These are phyloP conservation scores for Diadophis punctatus DNA, from an alignment of 2,113 vertebrate species.

Conservation along the genomic window DNA sequence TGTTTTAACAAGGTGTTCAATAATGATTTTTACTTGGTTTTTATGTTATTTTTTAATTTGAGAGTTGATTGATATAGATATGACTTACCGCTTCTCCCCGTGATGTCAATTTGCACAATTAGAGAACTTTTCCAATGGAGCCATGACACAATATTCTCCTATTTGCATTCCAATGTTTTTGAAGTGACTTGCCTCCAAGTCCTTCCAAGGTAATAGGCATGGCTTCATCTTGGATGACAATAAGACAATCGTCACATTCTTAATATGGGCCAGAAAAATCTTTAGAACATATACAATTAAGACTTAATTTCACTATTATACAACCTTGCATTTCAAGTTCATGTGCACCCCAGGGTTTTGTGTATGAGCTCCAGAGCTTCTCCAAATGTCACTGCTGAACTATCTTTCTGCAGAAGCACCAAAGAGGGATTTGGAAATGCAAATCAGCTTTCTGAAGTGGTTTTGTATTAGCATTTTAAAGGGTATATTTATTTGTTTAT, in stretches of 20 bases:
- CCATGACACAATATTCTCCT: not conserved
- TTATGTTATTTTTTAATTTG: not conserved
- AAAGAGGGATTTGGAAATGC: not conserved
- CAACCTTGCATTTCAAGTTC: not conserved
- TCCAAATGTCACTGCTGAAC: not conserved
- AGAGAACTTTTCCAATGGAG: not conserved
- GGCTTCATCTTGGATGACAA: not conserved
- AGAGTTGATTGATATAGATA: not conserved
- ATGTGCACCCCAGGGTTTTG: not conserved
- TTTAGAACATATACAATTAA: not conserved
- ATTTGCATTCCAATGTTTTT: not conserved
- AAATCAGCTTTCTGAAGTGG: not conserved
- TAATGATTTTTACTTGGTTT: not conserved
- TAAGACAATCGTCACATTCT: not conserved
- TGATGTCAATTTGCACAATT: not conserved
- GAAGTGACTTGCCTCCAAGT: not conserved
- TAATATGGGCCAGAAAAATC: not conserved
- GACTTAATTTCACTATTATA: not conserved
- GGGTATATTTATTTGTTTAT: not conserved
- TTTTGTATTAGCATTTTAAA: not conserved
- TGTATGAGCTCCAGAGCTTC: not conserved
- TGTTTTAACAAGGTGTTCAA: not conserved
- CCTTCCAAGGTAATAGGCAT: not conserved
- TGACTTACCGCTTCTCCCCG: not conserved
- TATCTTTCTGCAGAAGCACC: not conserved